These are phyloP conservation scores for Caenorhabditis zanzibari DNA, from an alignment of 2,888 invertebrate species.

Conservation along the genomic window DNA sequence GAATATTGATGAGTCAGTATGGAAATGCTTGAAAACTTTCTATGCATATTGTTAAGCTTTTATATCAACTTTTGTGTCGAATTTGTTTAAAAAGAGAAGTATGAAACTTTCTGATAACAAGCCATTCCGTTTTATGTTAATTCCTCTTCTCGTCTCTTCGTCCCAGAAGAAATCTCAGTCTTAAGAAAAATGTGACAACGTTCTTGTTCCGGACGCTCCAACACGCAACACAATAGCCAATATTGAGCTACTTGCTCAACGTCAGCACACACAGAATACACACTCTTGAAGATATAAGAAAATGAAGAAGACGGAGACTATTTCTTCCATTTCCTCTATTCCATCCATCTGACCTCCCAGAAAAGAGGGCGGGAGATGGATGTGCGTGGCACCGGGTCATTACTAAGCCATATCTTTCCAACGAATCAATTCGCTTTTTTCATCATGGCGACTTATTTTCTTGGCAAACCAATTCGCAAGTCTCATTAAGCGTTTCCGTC, in stretches of 20 bases:
- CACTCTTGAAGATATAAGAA: constrained; percentile 6
- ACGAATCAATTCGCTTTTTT: constrained; percentile 28
- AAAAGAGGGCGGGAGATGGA: neutral
- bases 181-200: constrained; percentile 9
- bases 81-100: neutral
- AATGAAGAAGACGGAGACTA: neutral
- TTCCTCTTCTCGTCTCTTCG: neutral
- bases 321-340: constrained; percentile 15
- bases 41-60: neutral
- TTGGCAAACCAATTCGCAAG: neutral
- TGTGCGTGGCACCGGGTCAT: constrained; percentile 43
- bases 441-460: neutral
- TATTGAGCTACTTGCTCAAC: constrained; percentile 42
- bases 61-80: neutral
- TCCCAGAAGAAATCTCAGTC: neutral
- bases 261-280: constrained; percentile 29
- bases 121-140: neutral
- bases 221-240: constrained; percentile 46
- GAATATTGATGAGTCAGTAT: neutral
- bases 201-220: constrained; percentile 15
- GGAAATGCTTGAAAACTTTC: neutral
- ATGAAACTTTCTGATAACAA: neutral
- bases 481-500: constrained; percentile 33
- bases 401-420: constrained; percentile 51
- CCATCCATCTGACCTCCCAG: constrained; percentile 37